Base-by-base conservation (phyloP, 1,140 invertebrate genomes). In the Euglossa dilemma region DNA sequence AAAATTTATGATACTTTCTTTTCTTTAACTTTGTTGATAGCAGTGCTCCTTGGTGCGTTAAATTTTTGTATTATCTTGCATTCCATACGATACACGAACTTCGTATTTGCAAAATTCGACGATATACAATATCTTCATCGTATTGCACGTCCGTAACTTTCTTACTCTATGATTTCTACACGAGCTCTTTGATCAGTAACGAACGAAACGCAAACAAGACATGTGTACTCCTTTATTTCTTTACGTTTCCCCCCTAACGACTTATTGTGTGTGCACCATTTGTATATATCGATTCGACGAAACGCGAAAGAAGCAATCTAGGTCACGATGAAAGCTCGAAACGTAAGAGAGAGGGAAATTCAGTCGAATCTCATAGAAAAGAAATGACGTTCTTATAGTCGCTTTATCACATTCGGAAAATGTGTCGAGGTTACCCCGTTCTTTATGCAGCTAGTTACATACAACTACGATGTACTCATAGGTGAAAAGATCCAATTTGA, bases 291-390 rank as follows among this genome's bases (percentile, higher is more conserved):
- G 81, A 82, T 56, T 63, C 47, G 18, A 47, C 54, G 50, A 71
- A 71, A 61, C 69, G 47, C 56, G n/a, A 12, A 47, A 71, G 18
- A 52, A 47, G 45, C 12, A 61, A 83, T 78, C 18, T 83, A n/a
- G 81, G 75, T 83, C 81, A 79, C n/a, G 74, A 78, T 69, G 66
- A 64, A 83, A 83, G 56, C 81, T 71, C 47, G 57, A 54, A 76
- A 63, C 43, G 36, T 66, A 36, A 64, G 47, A 28, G 66, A n/a
- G 61, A 52, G 61, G 25, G 43, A 23, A 67, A 47, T 66, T 66
- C 71, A 64, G 16, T 16, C 43, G 52, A 75, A 67, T 52, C 25
- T 45, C 61, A 2, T 75, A 67, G 72, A 67, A 81, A 57, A 67
- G 25, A 47, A 43, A 20, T 7, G 7, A 59, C 23, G 43, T 71